Evolutionary conservation across 2,888 invertebrate species (phyloP).

Genomic region (Cerastis rubricosa): DNA sequence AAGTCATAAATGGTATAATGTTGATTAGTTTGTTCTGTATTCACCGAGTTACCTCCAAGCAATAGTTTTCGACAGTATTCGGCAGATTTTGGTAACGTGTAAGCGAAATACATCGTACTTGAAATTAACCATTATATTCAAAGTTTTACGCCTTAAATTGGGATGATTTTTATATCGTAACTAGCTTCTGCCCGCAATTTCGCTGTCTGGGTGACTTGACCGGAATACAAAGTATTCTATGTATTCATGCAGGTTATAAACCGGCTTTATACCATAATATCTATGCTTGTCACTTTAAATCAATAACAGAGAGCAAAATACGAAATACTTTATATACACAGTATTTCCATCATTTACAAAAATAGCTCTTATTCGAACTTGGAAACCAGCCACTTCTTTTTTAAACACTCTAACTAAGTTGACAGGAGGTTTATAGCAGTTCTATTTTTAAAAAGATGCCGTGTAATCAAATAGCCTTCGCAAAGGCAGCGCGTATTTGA

Average conservation of each 20-base stretch:
- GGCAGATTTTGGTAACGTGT: not conserved
- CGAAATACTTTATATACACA: slow-evolving; percentile 3
- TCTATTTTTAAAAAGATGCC: slow-evolving; percentile 46
- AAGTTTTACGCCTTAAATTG: not conserved
- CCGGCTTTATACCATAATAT: not conserved
- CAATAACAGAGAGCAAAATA: not conserved
- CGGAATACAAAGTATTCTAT: not conserved
- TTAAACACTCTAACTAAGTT: slow-evolving; percentile 51
- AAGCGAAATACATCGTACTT: not conserved
- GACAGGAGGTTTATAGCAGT: slow-evolving; percentile 39
- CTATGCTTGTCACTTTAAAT: not conserved
- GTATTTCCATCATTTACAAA: not conserved
- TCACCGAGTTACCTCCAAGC: slow-evolving; percentile 6
- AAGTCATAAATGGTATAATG: slow-evolving; percentile 45
- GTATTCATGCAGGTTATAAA: not conserved
- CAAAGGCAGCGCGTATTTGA: slow-evolving; percentile 45
- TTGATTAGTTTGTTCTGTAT: slow-evolving; percentile 51
- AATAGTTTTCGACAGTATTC: slow-evolving; percentile 7
- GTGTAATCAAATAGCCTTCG: slow-evolving; percentile 37
- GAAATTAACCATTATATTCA: not conserved
- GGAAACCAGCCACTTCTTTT: slow-evolving; percentile 37
- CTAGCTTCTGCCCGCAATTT: not conserved
- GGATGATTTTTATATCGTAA: not conserved
- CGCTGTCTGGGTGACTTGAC: not conserved
- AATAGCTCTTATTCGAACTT: slow-evolving; percentile 25